Evolutionary conservation across 2,797 vertebrate species (phyloP).

Genomic region (Danio jaintianensis): DNA sequence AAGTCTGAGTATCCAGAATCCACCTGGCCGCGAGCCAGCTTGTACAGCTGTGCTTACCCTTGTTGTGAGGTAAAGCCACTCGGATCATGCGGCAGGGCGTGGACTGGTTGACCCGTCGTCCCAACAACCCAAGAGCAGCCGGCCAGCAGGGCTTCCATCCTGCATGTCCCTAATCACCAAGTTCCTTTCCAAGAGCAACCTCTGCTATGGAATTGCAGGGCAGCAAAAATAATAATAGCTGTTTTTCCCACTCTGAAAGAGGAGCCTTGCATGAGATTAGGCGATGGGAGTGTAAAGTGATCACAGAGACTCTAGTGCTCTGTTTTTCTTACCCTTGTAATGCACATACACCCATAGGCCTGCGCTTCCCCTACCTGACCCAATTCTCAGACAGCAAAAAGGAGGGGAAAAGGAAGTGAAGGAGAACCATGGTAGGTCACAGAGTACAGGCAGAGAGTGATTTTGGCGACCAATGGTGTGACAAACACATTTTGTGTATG

Average conservation of each 20-base stretch:
- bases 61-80: constrained; percentile 59
- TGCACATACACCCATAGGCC: constrained; percentile 49
- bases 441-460: constrained; percentile 46
- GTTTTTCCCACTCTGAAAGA: constrained; percentile 54
- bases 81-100: constrained; percentile 58
- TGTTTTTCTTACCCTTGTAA: constrained; percentile 60
- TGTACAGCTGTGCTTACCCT: constrained; percentile 64
- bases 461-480: constrained; percentile 20
- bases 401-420: constrained; percentile 38
- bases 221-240: constrained; percentile 60
- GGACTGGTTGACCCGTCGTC: constrained; percentile 53
- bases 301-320: constrained; percentile 49
- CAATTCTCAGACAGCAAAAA: constrained; percentile 51
- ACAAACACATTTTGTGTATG: constrained; percentile 33
- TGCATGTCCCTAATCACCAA: constrained; percentile 54
- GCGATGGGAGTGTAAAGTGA: constrained; percentile 50
- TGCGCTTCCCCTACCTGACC: constrained; percentile 54
- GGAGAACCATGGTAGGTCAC: constrained; percentile 42
- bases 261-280: constrained; percentile 49
- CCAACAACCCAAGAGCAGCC: constrained; percentile 46
- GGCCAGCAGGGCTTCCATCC: constrained; percentile 51
- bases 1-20: constrained; percentile 36
- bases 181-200: constrained; percentile 58
- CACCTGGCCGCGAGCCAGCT: constrained; percentile 53
- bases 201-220: constrained; percentile 52